Conservation (phyloP, 2,113 vertebrate genomes). For the Podarcis raffonei region DNA sequence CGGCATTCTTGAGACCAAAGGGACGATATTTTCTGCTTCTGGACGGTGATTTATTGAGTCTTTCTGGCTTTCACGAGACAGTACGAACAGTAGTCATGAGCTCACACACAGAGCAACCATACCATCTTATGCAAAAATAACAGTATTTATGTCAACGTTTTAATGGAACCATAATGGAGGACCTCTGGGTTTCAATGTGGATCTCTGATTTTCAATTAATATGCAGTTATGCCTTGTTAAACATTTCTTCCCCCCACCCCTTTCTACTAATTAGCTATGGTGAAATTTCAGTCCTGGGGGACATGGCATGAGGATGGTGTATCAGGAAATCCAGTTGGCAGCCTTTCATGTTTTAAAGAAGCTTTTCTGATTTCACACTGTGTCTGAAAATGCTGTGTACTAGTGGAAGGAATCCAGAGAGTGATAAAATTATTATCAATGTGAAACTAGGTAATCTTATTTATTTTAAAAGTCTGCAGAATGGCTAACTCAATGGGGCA, state of each 20-base stretch:
- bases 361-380: slow-evolving; percentile 12
- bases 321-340: background rate
- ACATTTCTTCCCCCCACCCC: background rate
- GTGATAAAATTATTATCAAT: background rate
- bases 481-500: background rate
- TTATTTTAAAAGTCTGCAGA: background rate
- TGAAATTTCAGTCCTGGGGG: background rate
- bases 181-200: background rate
- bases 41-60: background rate
- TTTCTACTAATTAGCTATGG: background rate
- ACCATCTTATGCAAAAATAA: background rate
- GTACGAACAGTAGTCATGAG: background rate
- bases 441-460: background rate
- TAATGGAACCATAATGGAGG: background rate
- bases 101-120: background rate
- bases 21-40: background rate
- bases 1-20: background rate
- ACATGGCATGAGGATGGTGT: background rate
- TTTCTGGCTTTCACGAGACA: background rate
- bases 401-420: background rate
- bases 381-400: background rate
- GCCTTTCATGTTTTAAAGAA: slow-evolving; percentile 4
- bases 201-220: background rate
- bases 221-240: background rate
- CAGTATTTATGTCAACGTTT: background rate